Percentiles rank a stretch among this genome's conserved stretches.
Conservation (phyloP, 2,888 invertebrate genomes). For the Orthosia gracilis region DNA sequence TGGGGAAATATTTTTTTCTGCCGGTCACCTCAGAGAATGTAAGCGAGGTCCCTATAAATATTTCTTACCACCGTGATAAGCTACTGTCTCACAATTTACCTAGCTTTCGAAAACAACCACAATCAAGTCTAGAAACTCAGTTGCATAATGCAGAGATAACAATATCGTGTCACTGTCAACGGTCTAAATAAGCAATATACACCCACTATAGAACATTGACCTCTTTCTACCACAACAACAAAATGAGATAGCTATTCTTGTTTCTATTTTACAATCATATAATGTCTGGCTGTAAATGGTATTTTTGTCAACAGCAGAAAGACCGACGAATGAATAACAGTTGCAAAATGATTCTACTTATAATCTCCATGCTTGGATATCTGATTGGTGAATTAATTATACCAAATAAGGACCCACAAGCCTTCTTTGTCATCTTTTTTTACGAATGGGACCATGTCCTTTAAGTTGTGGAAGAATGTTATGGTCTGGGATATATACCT, state of each 20-base stretch:
- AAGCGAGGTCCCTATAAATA: not conserved
- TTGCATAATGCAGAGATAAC: constrained; percentile 34
- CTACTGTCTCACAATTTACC: not conserved
- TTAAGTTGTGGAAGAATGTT: too few species aligned
- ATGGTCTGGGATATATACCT: too few species aligned
- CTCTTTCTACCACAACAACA: constrained; percentile 28
- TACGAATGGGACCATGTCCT: too few species aligned
- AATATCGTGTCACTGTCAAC: constrained; percentile 20
- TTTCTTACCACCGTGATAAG: too few species aligned
- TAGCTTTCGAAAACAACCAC: constrained; percentile 19
- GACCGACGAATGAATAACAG: not conserved
- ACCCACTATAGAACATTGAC: constrained; percentile 34
- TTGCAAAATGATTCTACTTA: not conserved
- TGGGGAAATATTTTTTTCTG: too few species aligned
- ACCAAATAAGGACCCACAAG: too few species aligned
- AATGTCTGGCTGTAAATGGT: not conserved
- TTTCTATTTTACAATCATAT: constrained; percentile 3
- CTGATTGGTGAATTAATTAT: too few species aligned
- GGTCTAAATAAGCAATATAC: constrained; percentile 5
- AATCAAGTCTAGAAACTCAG: not conserved
- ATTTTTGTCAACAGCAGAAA: not conserved
- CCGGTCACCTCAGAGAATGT: not conserved
- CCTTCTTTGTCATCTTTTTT: too few species aligned
- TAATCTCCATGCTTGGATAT: too few species aligned
- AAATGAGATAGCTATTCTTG: constrained; percentile 18